phyloP scores from a whole-genome alignment of 2,113 vertebrate genomes.

The Murina feae region DNA sequence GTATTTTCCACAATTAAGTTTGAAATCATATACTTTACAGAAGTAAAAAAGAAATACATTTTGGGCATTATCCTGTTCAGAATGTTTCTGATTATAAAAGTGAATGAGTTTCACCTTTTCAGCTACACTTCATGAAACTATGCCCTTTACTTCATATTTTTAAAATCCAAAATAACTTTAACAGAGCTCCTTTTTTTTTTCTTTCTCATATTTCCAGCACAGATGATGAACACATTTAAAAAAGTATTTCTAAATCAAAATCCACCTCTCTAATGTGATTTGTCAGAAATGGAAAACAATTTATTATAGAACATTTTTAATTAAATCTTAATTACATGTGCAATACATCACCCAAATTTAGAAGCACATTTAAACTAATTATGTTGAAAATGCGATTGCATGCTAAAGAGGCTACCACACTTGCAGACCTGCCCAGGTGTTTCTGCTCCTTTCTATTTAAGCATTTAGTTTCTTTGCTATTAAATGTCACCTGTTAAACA shows the following conservation, averaged over 20 bases:
- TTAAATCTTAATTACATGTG: constrained; percentile 76
- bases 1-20: constrained; percentile 36
- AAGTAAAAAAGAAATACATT: constrained; percentile 34
- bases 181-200: constrained; percentile 13
- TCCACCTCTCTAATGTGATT: constrained; percentile 66
- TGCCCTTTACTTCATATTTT: constrained; percentile 28
- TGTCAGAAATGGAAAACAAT: constrained; percentile 65
- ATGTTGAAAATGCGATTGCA: constrained; percentile 67
- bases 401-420: constrained; percentile 61
- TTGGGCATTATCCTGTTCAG: not conserved
- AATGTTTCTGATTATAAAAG: constrained; percentile 26
- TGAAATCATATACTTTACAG: constrained; percentile 18
- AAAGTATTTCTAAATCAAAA: constrained; percentile 68
- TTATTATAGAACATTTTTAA: constrained; percentile 76
- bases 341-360: constrained; percentile 71
- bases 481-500: constrained; percentile 70
- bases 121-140: not conserved
- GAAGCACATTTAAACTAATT: constrained; percentile 71
- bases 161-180: constrained; percentile 55
- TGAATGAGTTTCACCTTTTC: not conserved
- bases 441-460: constrained; percentile 71
- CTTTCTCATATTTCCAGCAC: constrained; percentile 51
- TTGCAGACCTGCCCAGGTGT: constrained; percentile 70
- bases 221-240: constrained; percentile 61
- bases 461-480: constrained; percentile 65